These are phyloP conservation scores for Channa maculata DNA, from an alignment of 2,113 vertebrate species.

Conservation along the genomic window DNA sequence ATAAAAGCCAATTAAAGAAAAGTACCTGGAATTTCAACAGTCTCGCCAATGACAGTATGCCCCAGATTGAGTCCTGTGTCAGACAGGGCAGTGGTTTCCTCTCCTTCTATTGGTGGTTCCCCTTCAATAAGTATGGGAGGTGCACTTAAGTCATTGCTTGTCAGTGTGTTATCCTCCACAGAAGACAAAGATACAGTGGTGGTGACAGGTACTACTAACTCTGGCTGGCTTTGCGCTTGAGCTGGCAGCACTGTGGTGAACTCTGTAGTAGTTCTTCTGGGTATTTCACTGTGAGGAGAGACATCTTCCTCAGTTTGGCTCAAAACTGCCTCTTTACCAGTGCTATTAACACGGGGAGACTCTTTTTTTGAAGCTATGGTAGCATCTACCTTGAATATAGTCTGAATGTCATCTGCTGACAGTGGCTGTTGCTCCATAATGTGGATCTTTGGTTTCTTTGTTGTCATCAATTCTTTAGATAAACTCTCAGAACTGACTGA, in stretches of 20 bases:
- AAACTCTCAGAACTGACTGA: conserved; percentile 22
- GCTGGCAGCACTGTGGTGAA: conserved; percentile 35
- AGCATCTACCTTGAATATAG: conserved; percentile 59
- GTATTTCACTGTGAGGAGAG: conserved; percentile 29
- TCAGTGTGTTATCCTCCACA: conserved; percentile 16
- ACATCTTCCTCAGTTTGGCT: conserved; percentile 31
- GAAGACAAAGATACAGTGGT: conserved; percentile 31
- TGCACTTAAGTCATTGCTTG: conserved; percentile 13
- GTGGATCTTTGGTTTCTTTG: conserved; percentile 26
- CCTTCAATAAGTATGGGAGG: conserved; percentile 24
- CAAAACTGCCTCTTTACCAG: conserved; percentile 37
- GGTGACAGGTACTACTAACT: conserved; percentile 3
- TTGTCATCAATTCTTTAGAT: conserved; percentile 28
- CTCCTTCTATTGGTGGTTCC: conserved; percentile 11
- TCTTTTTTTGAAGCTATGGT: conserved; percentile 53
- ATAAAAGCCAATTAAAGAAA: neutral
- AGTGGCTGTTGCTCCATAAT: conserved; percentile 16
- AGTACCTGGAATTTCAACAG: conserved; percentile 80
- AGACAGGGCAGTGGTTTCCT: conserved; percentile 36
- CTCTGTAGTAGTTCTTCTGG: conserved; percentile 6
- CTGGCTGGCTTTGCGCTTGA: conserved; percentile 34
- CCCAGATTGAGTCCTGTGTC: conserved; percentile 49
- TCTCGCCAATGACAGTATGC: conserved; percentile 69
- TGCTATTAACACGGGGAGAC: conserved; percentile 22
- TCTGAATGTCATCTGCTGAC: conserved; percentile 62